Evolutionary conservation across 2,113 vertebrate species (phyloP).

Genomic region (Hemibates koningsi): DNA sequence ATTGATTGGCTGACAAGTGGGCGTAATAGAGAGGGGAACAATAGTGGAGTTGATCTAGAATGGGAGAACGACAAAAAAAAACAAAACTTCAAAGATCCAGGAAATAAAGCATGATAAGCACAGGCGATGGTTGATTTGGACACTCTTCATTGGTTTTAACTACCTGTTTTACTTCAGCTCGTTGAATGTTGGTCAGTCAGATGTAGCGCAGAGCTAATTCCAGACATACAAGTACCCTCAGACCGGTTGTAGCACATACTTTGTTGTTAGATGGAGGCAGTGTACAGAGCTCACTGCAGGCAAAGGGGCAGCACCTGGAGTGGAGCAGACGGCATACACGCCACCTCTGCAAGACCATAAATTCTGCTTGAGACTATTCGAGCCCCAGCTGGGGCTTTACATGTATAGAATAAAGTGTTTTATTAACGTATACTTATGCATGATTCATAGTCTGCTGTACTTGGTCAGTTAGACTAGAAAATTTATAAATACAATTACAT

Average conservation of each 20-base stretch:
- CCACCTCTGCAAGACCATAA: background rate
- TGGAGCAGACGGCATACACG: background rate
- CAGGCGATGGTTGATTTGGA: background rate
- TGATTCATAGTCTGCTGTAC: background rate
- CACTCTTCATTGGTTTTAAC: background rate
- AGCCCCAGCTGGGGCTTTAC: background rate
- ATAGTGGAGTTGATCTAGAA: background rate
- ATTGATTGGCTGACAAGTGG: background rate
- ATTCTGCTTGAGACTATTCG: background rate
- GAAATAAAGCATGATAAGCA: background rate
- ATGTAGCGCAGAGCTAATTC: background rate
- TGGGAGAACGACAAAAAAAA: background rate
- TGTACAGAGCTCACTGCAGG: background rate
- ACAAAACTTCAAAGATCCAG: accelerated
- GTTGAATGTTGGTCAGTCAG: background rate
- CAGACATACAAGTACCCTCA: background rate
- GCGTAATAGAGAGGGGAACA: background rate
- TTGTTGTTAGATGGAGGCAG: too few species aligned
- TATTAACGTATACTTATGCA: background rate
- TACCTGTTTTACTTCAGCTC: background rate
- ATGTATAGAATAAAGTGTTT: background rate
- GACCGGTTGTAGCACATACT: background rate
- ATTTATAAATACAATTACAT: accelerated
- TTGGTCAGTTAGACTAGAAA: background rate
- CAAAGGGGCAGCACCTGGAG: background rate